Base-by-base conservation (phyloP, 2,113 vertebrate genomes). In the Morone chrysops region DNA sequence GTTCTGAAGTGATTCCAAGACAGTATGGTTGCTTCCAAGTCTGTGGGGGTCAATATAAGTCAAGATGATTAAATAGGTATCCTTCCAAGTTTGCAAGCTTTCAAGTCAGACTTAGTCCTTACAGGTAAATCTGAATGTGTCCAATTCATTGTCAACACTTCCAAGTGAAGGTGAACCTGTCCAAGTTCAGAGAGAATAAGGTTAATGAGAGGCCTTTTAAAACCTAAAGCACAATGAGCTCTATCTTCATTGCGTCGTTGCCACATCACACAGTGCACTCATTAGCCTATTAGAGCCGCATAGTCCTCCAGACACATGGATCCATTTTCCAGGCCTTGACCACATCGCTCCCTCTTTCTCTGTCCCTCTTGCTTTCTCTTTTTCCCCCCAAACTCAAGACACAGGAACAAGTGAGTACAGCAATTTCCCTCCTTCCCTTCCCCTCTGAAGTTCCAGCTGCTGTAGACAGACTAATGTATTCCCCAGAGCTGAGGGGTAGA, bases 401-500 rank as follows among this genome's bases (percentile, higher is more conserved):
- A 65, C 84, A 89, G 83, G 83, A 89, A 90, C 85, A 83, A 89
- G 87, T 87, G 85, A 90, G 87, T 45, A n/a, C 61, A 85, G 85
- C 81, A 59, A 72, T 75, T 75, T 60, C 38, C 0, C 75, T 75
- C 71, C 25, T 80, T 83, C 74, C 75, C 51, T 68, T 73, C 71
- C 77, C 70, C 78, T 92, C 85, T 90, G 78, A 94, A 89, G 91
- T 90, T 90, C 89, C 91, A 93, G 89, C 91, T 90, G 90, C 84
- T 85, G 83, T 41, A 87, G 85, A 89, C 88, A 83, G 92, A 93
- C 90, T 95, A 95, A 94, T 94, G 93, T 79, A 68, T 94, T 94
- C 92, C 92, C 92, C 93, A 94, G 93, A 90, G 91, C 75, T 59
- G 70, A 84, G 57, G 83, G 84, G 70, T 50, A 85, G 86, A 93